Evolutionary conservation across 1,140 invertebrate species (phyloP).

Genomic region (Psix sp.): DNA sequence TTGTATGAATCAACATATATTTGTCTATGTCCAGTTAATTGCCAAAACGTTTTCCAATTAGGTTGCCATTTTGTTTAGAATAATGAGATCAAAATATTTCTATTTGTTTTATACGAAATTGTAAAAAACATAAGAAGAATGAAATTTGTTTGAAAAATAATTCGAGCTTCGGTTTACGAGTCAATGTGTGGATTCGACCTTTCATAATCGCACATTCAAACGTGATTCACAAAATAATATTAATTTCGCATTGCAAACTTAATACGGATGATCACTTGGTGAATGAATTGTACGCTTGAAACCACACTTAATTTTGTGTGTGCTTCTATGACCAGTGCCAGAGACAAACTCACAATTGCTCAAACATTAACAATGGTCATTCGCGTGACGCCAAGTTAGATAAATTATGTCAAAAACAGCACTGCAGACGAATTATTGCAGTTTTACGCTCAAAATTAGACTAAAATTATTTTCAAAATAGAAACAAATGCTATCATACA

Average conservation of each 20-base stretch:
- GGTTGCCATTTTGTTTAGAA: no score
- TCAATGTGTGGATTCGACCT: no score
- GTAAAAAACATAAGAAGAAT: no score
- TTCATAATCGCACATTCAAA: no score
- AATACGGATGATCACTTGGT: constrained; percentile 20
- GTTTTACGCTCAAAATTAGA: constrained; percentile 1
- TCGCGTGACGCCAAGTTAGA: neutral
- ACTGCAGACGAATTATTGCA: neutral
- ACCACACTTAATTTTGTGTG: constrained; percentile 39
- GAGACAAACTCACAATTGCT: constrained; percentile 18
- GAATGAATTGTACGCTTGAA: constrained; percentile 21
- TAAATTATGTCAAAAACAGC: constrained; percentile 5
- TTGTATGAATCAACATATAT: no score
- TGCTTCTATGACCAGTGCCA: constrained; percentile 22
- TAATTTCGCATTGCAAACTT: constrained; percentile 22
- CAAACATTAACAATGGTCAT: constrained; percentile 20
- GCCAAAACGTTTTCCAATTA: no score
- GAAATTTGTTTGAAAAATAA: no score
- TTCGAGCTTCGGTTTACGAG: no score
- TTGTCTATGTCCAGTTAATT: no score
- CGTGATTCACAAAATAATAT: constrained; percentile 9
- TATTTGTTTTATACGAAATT: no score
- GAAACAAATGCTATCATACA: neutral
- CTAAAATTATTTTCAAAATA: constrained; percentile 1
- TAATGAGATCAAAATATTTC: no score